Evolutionary conservation across 1,140 invertebrate genomes (phyloP).

Genomic region (Bombus breviceps): DNA sequence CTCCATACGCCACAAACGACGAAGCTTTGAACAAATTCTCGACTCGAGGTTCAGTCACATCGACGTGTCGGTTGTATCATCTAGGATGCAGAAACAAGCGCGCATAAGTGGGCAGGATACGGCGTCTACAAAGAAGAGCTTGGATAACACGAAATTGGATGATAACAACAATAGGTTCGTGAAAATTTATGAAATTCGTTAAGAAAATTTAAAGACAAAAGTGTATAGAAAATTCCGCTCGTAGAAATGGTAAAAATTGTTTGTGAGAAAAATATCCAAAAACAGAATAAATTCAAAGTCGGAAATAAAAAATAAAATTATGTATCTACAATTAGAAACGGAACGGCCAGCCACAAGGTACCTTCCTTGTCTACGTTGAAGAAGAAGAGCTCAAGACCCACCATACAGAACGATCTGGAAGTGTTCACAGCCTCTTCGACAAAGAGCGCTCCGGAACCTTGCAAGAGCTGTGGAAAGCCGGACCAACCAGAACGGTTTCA

Average conservation of each 20-base stretch:
- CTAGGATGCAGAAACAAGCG: constrained; percentile 49
- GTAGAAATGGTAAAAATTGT: not conserved
- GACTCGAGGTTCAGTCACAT: constrained; percentile 32
- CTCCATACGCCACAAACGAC: constrained; percentile 55
- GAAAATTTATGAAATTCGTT: not conserved
- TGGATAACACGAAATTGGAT: constrained; percentile 58
- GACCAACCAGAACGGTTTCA: constrained; percentile 85
- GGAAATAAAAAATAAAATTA: not conserved
- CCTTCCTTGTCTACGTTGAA: constrained; percentile 58
- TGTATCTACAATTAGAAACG: constrained; percentile 41
- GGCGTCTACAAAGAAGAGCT: not conserved
- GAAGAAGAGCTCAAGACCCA: constrained; percentile 58
- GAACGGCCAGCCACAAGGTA: constrained; percentile 31
- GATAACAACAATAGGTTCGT: constrained; percentile 72
- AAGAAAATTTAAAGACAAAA: not conserved
- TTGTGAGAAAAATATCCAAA: not conserved
- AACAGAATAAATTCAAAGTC: not conserved
- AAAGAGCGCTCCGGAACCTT: constrained; percentile 82
- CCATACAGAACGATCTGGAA: constrained; percentile 69
- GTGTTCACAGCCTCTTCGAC: constrained; percentile 65
- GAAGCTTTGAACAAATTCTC: constrained; percentile 66
- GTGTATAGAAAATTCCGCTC: not conserved
- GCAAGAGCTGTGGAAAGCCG: constrained; percentile 83
- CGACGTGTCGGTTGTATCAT: constrained; percentile 35
- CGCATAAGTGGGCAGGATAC: not conserved